Percentiles rank a stretch among this genome's conserved stretches.
Evolutionary conservation across 2,888 invertebrate species (phyloP).

Genomic region (Criorhina ranunculi): DNA sequence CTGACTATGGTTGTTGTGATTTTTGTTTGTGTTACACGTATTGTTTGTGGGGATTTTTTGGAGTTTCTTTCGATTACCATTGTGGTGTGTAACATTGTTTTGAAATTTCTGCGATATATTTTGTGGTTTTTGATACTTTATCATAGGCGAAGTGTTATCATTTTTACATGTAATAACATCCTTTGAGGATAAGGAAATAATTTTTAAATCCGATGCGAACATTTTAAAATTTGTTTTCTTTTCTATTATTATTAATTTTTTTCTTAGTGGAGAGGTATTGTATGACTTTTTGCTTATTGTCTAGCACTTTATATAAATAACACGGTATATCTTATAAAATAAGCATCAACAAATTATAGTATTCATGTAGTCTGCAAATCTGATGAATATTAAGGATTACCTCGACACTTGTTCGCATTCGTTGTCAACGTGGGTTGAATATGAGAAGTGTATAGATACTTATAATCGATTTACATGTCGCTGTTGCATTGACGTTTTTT

Average conservation of each 20-base stretch:
- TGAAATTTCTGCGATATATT: constrained; percentile 61
- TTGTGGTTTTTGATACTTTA: constrained; percentile 64
- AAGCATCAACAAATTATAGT: constrained; percentile 22
- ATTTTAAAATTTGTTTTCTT: constrained; percentile 41
- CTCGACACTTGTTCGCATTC: constrained; percentile 60
- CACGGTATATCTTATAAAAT: constrained; percentile 3
- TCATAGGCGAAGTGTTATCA: constrained; percentile 65
- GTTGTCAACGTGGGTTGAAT: constrained; percentile 43
- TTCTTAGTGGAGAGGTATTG: constrained; percentile 7
- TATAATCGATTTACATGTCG: constrained; percentile 46
- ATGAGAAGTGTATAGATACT: constrained; percentile 7
- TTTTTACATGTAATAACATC: constrained; percentile 66
- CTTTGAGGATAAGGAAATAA: constrained; percentile 70
- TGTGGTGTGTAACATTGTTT: constrained; percentile 63
- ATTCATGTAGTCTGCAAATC: constrained; percentile 4
- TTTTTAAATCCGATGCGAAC: constrained; percentile 76
- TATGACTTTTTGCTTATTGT: constrained; percentile 16
- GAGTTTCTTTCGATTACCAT: constrained; percentile 61
- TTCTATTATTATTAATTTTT: no score
- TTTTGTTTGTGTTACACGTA: constrained; percentile 54
- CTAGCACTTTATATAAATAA: constrained; percentile 19
- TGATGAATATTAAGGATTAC: constrained; percentile 40
- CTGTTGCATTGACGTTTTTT: constrained; percentile 15
- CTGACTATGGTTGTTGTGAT: constrained; percentile 53
- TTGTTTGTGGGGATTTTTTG: constrained; percentile 41